A percentile compares a stretch with the other conserved stretches of the same genome.
These are phyloP conservation scores for Octodon degus DNA, from an alignment of 2,113 vertebrate genomes.

Conservation along the genomic window DNA sequence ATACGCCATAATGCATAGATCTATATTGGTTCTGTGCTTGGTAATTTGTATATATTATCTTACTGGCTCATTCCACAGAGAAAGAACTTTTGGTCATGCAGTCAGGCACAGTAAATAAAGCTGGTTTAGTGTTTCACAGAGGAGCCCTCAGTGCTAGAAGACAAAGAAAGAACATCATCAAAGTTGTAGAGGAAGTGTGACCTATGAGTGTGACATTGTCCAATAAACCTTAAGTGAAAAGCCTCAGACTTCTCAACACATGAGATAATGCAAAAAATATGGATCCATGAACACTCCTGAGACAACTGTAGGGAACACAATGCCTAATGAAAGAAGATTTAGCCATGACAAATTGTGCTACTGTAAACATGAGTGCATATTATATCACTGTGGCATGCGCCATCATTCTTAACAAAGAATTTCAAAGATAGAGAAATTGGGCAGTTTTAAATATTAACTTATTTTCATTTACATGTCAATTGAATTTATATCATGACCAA, in stretches of 20 bases:
- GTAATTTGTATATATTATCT: neutral
- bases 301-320: neutral
- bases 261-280: neutral
- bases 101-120: neutral
- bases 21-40: neutral
- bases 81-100: neutral
- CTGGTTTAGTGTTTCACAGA: neutral
- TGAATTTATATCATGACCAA: constrained; percentile 23
- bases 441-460: neutral
- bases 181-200: neutral
- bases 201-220: neutral
- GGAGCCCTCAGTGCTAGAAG: neutral
- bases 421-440: neutral
- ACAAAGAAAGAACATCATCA: neutral
- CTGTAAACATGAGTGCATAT: too few species aligned
- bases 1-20: neutral
- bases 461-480: constrained; percentile 12
- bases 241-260: neutral
- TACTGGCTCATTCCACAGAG: neutral
- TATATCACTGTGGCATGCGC: neutral
- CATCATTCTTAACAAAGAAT: constrained; percentile 28
- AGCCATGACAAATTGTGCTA: too few species aligned
- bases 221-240: neutral
- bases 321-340: neutral
- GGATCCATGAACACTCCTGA: neutral